Evolutionary conservation across 2,888 invertebrate species (phyloP), one percentile per base, ranked within the genome.

Genomic region (Macaria liturata): DNA sequence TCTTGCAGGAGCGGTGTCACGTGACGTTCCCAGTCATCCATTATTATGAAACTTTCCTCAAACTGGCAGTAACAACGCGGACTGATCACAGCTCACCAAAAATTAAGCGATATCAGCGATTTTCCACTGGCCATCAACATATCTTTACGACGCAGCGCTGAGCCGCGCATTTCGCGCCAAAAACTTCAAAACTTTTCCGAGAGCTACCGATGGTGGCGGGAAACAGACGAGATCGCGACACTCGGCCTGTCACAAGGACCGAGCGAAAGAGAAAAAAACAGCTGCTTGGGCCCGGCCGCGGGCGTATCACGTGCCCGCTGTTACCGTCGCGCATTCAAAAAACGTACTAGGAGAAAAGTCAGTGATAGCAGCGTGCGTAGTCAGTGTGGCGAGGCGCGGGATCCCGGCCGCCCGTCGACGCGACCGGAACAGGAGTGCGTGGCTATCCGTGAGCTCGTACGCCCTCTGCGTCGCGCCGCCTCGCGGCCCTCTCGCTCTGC

Each of bases 1-100:
- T 93, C 93, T 78, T 93, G 93, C 65, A 93, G 86, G 61, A 93
- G 90, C 48, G 93, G 93, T 59, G 93, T 92, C 64, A 93, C 93
- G 76, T 93, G 93, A 70, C 93, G 89, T 83, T 93, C 93, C 93
- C 93, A 93, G 81, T 93, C 93, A 86, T 93, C 93, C 92, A 92
- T 91, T 79, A 80, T 86, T 74, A 78, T 65, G 55, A 72, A 80
- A 79, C 75, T 80, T 73, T 68, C 70, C 74, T 75, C 75, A 72
- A 75, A 73, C 71, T 69, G 74, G 70, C 71, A 71, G 66, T 65
- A 64, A 59, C 66, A 76, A 71, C 72, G 74, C 75, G 74, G 80
- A 77, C 73, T 69, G 77, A 76, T 76, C 84, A 86, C 86, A 82
- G 78, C 76, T 80, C 86, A 87, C 88, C 75, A 81, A 78, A 76